Conservation (phyloP, 2,113 vertebrate species). For the Galeopterus variegatus region DNA sequence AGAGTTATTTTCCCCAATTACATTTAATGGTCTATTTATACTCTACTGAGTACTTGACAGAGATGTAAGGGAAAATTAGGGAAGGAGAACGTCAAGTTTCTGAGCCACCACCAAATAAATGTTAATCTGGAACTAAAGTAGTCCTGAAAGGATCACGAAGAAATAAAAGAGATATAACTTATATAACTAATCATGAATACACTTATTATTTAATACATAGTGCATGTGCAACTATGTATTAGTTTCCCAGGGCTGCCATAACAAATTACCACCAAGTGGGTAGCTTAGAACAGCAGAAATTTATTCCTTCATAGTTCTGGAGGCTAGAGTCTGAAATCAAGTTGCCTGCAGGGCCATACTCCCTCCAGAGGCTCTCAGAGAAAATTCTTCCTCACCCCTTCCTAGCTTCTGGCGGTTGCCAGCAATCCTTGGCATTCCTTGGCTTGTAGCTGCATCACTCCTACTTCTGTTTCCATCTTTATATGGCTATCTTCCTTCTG, state of each 20-base stretch:
- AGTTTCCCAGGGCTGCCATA: background rate
- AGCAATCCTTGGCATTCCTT: background rate
- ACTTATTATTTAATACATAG: background rate
- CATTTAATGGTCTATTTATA: background rate
- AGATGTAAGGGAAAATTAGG: background rate
- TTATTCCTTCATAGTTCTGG: background rate
- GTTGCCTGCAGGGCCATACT: background rate
- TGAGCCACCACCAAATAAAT: background rate
- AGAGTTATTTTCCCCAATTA: background rate
- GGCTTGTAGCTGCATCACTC: background rate
- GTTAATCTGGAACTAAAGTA: conserved; percentile 5
- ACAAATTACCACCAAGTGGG: background rate
- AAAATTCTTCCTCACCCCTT: background rate
- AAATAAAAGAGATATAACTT: background rate
- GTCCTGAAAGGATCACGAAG: background rate
- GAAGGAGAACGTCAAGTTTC: background rate
- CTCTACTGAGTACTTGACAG: background rate
- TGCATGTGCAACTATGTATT: background rate
- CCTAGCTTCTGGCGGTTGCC: background rate
- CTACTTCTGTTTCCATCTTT: background rate
- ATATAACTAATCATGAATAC: background rate
- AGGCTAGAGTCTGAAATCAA: background rate
- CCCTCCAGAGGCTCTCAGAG: background rate
- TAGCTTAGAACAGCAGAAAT: background rate
- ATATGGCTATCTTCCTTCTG: background rate